Percentiles rank a stretch among this genome's conserved stretches.
phyloP scores from a whole-genome alignment of 2,888 invertebrate species.

The Hoplodrina ambigua region DNA sequence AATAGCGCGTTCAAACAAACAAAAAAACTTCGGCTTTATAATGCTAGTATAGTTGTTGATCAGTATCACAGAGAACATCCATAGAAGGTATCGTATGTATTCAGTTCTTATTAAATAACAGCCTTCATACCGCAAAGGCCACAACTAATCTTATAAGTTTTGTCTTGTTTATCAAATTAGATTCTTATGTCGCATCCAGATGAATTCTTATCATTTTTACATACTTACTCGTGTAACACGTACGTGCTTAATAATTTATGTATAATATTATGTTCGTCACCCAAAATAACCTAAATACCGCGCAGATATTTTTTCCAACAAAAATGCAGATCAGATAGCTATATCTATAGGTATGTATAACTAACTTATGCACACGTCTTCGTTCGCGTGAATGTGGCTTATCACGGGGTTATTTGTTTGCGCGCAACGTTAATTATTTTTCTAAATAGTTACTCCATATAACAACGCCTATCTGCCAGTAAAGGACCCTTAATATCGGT shows the following conservation, averaged over 20 bases:
- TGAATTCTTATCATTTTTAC: slow-evolving; percentile 9
- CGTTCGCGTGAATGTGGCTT: no score
- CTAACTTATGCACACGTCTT: no score
- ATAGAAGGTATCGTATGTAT: neutral
- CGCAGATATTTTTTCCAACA: slow-evolving; percentile 7
- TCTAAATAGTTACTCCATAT: no score
- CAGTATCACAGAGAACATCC: neutral
- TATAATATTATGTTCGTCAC: slow-evolving; percentile 1
- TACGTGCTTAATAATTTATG: neutral
- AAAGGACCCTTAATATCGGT: no score
- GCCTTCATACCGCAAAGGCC: slow-evolving; percentile 44
- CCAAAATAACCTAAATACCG: slow-evolving; percentile 21
- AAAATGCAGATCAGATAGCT: slow-evolving; percentile 6
- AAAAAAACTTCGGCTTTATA: neutral
- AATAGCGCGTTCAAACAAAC: neutral
- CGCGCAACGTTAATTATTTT: no score
- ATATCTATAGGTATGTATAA: no score
- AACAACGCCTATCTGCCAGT: no score
- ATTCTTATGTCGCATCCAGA: slow-evolving; percentile 9
- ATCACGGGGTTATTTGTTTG: no score
- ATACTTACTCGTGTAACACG: neutral
- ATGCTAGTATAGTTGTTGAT: neutral
- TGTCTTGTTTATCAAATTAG: slow-evolving; percentile 12
- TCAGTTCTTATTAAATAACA: slow-evolving; percentile 1
- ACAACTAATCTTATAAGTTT: slow-evolving; percentile 11